These are phyloP conservation scores for Willisornis vidua DNA, from an alignment of 2,113 vertebrate genomes.

Conservation along the genomic window DNA sequence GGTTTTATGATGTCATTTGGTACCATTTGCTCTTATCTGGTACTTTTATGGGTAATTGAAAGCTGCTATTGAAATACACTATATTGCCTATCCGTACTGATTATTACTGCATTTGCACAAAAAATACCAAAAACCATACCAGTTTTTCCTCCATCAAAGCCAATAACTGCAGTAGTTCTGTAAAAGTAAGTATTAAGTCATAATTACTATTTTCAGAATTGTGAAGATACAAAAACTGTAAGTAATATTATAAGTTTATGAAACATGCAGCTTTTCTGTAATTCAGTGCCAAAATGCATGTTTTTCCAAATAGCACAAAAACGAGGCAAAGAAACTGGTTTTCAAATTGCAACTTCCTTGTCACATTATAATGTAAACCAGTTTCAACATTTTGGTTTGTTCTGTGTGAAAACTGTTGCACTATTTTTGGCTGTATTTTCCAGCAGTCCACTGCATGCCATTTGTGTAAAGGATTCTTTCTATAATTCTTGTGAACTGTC, in stretches of 20 bases:
- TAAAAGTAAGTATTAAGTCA: slow-evolving; percentile 1
- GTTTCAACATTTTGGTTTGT: slow-evolving; percentile 64
- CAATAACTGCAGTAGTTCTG: background rate
- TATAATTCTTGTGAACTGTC: slow-evolving; percentile 70
- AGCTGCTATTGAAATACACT: background rate
- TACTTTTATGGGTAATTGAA: background rate
- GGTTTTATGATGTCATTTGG: background rate
- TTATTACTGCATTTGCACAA: background rate
- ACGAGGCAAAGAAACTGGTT: slow-evolving; percentile 64
- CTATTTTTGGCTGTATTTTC: slow-evolving; percentile 61
- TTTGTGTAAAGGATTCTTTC: slow-evolving; percentile 70
- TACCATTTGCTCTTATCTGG: background rate
- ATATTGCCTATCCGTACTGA: background rate
- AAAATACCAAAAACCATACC: background rate
- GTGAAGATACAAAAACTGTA: background rate
- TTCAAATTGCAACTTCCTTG: slow-evolving; percentile 48
- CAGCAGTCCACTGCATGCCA: slow-evolving; percentile 76
- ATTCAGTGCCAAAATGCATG: slow-evolving; percentile 79
- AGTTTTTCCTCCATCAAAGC: background rate
- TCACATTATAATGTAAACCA: slow-evolving; percentile 57
- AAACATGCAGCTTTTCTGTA: slow-evolving; percentile 34
- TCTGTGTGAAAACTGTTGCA: slow-evolving; percentile 72
- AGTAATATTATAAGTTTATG: slow-evolving; percentile 53
- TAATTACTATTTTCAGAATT: background rate
- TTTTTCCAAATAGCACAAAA: slow-evolving; percentile 75